A percentile compares a stretch with the other conserved stretches of the same genome.
Evolutionary conservation across 2,888 invertebrate species (phyloP).

Genomic region (Plebejus anna): DNA sequence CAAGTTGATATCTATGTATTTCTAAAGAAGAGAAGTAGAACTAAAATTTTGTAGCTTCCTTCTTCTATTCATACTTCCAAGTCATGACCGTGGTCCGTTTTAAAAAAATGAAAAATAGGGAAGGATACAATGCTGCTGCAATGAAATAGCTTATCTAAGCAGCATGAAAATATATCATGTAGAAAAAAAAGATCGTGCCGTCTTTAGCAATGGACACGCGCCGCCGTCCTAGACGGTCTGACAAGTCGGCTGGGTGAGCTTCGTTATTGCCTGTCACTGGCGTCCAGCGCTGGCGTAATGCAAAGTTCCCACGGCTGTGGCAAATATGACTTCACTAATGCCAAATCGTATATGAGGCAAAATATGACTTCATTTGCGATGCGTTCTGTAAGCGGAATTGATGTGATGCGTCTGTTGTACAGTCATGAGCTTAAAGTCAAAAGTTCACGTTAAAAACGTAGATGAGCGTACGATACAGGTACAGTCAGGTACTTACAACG

Average conservation of each 20-base stretch:
- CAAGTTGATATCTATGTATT: no score
- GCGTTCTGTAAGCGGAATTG: not conserved
- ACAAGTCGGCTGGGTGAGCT: conserved; percentile 21
- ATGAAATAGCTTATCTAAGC: not conserved
- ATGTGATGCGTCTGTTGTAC: not conserved
- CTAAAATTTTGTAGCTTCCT: not conserved
- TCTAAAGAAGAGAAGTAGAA: no score
- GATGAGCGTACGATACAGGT: not conserved
- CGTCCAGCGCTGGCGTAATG: not conserved
- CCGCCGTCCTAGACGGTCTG: conserved; percentile 29
- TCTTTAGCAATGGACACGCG: conserved; percentile 30
- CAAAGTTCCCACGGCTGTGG: conserved; percentile 2
- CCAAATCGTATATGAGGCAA: not conserved
- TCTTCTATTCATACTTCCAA: not conserved
- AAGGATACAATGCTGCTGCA: no score
- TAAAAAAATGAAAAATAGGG: not conserved
- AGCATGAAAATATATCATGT: not conserved
- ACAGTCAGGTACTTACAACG: no score
- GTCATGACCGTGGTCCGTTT: not conserved
- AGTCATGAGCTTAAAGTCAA: not conserved
- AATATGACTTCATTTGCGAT: not conserved
- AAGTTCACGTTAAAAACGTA: not conserved
- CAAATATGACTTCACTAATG: not conserved
- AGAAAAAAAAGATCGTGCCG: not conserved
- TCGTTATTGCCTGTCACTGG: conserved; percentile 23